Evolutionary conservation across 2,888 invertebrate species (phyloP), one percentile per base, ranked within the genome.

Genomic region (Dascillus cervinus): DNA sequence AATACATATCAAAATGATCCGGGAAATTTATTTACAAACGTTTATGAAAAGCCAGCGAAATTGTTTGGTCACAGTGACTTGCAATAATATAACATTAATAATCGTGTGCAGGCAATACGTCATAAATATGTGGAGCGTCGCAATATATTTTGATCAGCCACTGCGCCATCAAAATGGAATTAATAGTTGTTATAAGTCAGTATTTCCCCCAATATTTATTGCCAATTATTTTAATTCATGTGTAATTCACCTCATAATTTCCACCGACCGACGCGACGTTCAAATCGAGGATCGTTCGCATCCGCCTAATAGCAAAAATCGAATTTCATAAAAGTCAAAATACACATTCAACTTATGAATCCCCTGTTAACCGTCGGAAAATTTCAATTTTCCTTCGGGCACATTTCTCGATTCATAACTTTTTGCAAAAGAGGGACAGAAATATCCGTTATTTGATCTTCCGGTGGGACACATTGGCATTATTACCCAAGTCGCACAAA

Each of bases 301-400:
- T n/a, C n/a, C n/a, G n/a, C n/a, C n/a, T n/a, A n/a, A n/a, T n/a
- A n/a, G n/a, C n/a, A n/a, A n/a, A n/a, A n/a, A n/a, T n/a, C n/a
- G n/a, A n/a, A n/a, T n/a, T n/a, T n/a, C n/a, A n/a, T n/a, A n/a
- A 8, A 17, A 17, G 17, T 15, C 21, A 40, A 39, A 41, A 39
- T 39, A 39, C 38, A n/a, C n/a, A n/a, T n/a, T n/a, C n/a, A 34
- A 42, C 41, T 42, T 44, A 42, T 42, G 39, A 34, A 39, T 39
- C 37, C 39, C 34, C 34, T 23, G 37, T 37, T 39, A 40, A 38
- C 35, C 34, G 28, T 21, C 29, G 34, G 33, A 44, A 34, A 39
- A 44, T 37, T 42, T 44, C 44, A 44, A 44, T 44, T 42, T 44
- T 37, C 35, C 26, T 29, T 30, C 19, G 32, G 36, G 32, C 34